Percentiles rank a stretch among this genome's conserved stretches.
phyloP scores from a whole-genome alignment of 1,140 invertebrate genomes.

The Drosophila dunni region DNA sequence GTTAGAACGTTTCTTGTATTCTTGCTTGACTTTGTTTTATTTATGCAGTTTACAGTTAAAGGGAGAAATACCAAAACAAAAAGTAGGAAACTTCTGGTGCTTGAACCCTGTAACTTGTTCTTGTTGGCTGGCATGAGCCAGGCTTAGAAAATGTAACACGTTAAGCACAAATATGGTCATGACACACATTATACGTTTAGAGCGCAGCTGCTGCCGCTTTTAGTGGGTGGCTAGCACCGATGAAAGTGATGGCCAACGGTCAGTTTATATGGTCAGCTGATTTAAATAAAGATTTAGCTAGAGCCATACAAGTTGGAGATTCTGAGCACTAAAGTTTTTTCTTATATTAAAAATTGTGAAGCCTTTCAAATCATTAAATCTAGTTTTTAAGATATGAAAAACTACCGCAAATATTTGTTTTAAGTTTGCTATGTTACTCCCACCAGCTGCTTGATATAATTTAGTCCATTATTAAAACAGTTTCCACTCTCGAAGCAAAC shows the following conservation, averaged over 20 bases:
- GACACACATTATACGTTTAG: constrained; percentile 39
- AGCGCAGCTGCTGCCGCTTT: not conserved
- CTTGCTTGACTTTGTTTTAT: constrained; percentile 67
- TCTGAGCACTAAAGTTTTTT: no score
- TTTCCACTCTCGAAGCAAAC: constrained; percentile 4
- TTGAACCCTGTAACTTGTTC: constrained; percentile 49
- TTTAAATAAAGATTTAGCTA: not conserved
- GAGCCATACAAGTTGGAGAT: not conserved
- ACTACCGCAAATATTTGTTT: no score
- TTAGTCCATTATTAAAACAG: no score
- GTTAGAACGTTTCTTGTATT: constrained; percentile 36
- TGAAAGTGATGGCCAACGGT: constrained; percentile 4
- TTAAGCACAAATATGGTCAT: constrained; percentile 65
- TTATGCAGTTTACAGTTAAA: constrained; percentile 78
- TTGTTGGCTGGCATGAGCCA: constrained; percentile 20
- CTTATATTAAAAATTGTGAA: no score
- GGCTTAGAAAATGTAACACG: constrained; percentile 59
- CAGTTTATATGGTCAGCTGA: not conserved
- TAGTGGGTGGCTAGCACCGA: constrained; percentile 32
- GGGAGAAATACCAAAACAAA: constrained; percentile 33
- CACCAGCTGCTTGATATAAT: no score
- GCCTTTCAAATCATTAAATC: no score
- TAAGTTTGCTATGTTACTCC: no score
- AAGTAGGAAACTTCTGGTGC: constrained; percentile 26
- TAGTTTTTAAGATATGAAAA: no score